phyloP scores from a whole-genome alignment of 2,797 vertebrate species.

The Scarus forsteni region DNA sequence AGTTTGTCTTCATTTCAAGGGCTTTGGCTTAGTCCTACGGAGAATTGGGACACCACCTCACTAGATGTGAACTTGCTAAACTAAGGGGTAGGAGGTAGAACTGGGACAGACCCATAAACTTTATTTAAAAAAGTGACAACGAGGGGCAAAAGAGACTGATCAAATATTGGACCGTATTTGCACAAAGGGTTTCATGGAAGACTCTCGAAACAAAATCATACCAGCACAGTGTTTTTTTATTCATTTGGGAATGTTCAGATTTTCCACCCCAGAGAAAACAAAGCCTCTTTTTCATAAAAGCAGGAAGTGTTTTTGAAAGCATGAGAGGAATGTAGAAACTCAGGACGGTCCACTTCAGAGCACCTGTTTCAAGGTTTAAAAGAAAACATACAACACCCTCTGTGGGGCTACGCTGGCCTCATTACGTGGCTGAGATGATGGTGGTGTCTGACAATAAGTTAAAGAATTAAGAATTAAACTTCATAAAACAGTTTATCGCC shows the following conservation, averaged over 20 bases:
- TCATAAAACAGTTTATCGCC: background rate
- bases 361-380: constrained; percentile 16
- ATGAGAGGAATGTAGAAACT: constrained; percentile 73
- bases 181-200: no score
- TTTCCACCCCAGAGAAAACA: background rate
- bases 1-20: no score
- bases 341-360: constrained; percentile 40
- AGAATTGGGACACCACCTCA: no score
- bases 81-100: no score
- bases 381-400: constrained; percentile 21
- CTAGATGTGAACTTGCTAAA: no score
- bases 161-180: no score
- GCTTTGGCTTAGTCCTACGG: no score
- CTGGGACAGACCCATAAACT: no score
- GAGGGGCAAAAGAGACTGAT: no score
- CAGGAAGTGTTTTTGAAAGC: constrained; percentile 7
- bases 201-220: background rate
- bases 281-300: background rate
- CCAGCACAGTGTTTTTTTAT: background rate
- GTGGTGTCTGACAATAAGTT: background rate
- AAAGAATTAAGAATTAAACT: background rate
- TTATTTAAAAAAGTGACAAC: no score
- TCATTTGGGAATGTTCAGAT: background rate
- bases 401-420: background rate
- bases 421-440: background rate